Base-by-base conservation (phyloP, 2,797 vertebrate genomes). In the Carduelis carduelis region DNA sequence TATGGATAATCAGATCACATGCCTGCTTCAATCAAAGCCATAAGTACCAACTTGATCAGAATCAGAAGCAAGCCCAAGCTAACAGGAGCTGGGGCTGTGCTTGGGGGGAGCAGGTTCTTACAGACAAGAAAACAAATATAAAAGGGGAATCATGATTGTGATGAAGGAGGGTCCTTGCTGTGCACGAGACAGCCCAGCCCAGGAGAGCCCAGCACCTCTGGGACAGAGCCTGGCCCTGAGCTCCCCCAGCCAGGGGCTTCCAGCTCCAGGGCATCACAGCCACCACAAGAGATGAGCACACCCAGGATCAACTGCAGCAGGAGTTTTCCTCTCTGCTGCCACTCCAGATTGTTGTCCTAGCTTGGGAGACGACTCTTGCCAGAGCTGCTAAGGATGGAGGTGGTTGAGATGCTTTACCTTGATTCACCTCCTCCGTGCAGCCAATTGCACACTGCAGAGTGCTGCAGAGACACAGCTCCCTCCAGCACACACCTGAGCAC, bases 1-100 rank as follows among this genome's bases (percentile, higher is more conserved):
- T 96, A 95, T 95, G 96, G 96, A 95, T 97, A 96, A 96, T 96
- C 92, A 96, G 96, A 96, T 96, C 95, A 83, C 93, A 96, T 30
- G 96, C 74, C 57, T 97, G 43, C 89, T 91, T 96, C 96, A 95
- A 94, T 97, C 95, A 96, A 90, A 96, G 87, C 93, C 87, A 39
- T 91, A 91, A 96, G 86, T 57, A 97, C 11, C 1, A 91, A 90
- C 91, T 95, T 70, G 89, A 89, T 94, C 89, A 53, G 96, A 90
- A 96, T 97, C 90, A 1, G 87, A 94, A 72, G 95, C 87, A 94
- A 90, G 82, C 52, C 89, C 56, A 39, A 70, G 66, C 76, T 22
- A 52, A 70, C 5, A 1, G 76, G 71, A 81, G 72, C 83, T 86
- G 76, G 57, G 35, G 28, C 17, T 52, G 59, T 37, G 76, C 65